phyloP scores from a whole-genome alignment of 2,888 invertebrate genomes.

The Exephanes ischioxanthus region DNA sequence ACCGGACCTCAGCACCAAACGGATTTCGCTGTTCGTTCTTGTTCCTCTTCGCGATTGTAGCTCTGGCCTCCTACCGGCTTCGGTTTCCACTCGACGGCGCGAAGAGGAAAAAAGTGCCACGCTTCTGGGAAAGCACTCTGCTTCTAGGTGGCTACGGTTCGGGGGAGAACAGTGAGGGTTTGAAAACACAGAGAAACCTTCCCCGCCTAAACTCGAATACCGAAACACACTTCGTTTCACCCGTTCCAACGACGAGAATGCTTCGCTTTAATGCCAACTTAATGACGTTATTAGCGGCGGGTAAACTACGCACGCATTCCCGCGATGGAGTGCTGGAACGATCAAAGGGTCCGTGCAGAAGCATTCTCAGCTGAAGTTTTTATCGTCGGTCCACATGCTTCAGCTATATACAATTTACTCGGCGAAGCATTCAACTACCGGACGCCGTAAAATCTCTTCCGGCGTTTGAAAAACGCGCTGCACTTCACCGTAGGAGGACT shows the following conservation, averaged over 20 bases:
- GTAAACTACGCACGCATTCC: conserved; percentile 30
- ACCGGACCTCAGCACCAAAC: neutral
- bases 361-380: conserved; percentile 27
- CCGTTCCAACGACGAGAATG: conserved; percentile 8
- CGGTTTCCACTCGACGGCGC: neutral
- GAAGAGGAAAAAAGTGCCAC: neutral
- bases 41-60: neutral
- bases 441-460: conserved; percentile 31
- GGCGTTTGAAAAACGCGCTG: conserved; percentile 23
- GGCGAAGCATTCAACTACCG: conserved; percentile 14
- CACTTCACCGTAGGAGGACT: neutral
- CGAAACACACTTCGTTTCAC: neutral
- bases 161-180: neutral
- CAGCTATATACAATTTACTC: conserved; percentile 3
- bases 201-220: conserved; percentile 1
- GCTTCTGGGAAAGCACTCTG: neutral
- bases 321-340: neutral
- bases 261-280: conserved; percentile 26
- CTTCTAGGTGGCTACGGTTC: neutral
- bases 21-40: neutral
- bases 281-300: conserved; percentile 32
- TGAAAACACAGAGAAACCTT: neutral
- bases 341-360: conserved; percentile 22
- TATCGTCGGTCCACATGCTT: conserved; percentile 30
- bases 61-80: neutral